Base-by-base conservation (phyloP, 2,797 vertebrate species). In the Percopsis omiscomaycus region DNA sequence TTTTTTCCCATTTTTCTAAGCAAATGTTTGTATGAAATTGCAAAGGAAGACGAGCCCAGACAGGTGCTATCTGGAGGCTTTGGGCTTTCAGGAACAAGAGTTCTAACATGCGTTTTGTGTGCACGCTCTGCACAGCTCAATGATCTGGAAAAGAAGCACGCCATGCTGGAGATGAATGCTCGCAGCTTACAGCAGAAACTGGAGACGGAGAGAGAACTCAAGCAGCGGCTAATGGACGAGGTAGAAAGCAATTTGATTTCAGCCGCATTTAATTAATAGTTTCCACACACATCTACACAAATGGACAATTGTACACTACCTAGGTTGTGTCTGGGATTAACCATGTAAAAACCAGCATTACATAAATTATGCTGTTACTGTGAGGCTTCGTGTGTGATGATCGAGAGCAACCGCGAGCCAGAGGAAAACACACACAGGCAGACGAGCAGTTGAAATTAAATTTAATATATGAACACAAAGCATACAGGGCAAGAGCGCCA, bases 131-230 rank as follows among this genome's bases (percentile, higher is more conserved):
- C 16, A 53, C 81, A 98, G 97, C 94, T 99, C 71, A 98, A 93
- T 71, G 96, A 99, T 82, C 89, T 98, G 90, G 97, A 99, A 91
- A 99, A 99, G 93, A 99, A 99, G 81, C 97, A 98, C 0, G 93
- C 97, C 68, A 98, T 99, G 96, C 86, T 99, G 75, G 97, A 99
- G 86, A 98, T 99, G 96, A 98, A 98, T 0, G 97, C 97, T 29
- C 96, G 96, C 68, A 97, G 95, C 84, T 89, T 99, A 53, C 97
- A 99, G 69, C 97, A 98, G 91, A 99, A 99, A 74, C 93, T 99
- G 55, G 97, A 98, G 89, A 98, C 96, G 0, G 97, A 98, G 86
- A 92, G 97, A 52, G 97, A 99, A 69, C 94, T 99, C 65, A 99
- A 99, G 69, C 97, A 98, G 78, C 95, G 96, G 73, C 94, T 99